Conservation (phyloP, 1,140 invertebrate species). For the Venturia canescens region DNA sequence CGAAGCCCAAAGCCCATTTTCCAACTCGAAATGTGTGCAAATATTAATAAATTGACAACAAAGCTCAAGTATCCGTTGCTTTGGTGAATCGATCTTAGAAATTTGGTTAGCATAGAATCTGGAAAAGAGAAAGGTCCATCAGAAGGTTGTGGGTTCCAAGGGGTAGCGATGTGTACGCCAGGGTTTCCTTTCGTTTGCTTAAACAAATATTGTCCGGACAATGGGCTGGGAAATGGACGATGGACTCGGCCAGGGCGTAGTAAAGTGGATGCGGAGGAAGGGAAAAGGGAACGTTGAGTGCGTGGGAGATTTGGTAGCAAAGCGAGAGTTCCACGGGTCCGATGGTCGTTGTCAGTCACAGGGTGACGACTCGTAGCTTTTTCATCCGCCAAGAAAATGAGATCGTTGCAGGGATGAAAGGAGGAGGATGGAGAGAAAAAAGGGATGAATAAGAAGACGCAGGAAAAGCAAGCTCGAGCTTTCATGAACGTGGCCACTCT, state of each 20-base stretch:
- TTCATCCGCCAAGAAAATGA: conserved; percentile 44
- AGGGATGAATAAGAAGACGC: conserved; percentile 22
- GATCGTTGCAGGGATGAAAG: conserved; percentile 47
- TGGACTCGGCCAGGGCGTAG: conserved; percentile 9
- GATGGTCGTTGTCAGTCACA: conserved; percentile 3
- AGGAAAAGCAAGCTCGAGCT: conserved; percentile 23
- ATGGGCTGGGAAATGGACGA: conserved; percentile 56
- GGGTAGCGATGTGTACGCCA: neutral
- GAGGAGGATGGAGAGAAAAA: conserved; percentile 43
- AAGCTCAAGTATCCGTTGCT: neutral
- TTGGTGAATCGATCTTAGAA: conserved; percentile 6
- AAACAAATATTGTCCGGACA: conserved; percentile 72
- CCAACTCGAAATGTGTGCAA: too few species aligned
- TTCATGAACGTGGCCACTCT: conserved; percentile 57
- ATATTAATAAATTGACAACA: neutral
- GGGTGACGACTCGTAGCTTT: conserved; percentile 24
- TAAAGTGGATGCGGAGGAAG: conserved; percentile 15
- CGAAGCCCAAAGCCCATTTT: too few species aligned
- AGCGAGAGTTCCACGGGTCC: neutral
- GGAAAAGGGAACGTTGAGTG: conserved; percentile 15
- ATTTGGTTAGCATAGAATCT: conserved; percentile 33
- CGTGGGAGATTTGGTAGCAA: neutral
- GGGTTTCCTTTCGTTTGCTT: conserved; percentile 71
- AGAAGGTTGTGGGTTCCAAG: neutral
- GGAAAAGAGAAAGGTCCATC: conserved; percentile 30